Base-by-base conservation (phyloP, 2,797 vertebrate genomes). In the Tadarida brasiliensis region DNA sequence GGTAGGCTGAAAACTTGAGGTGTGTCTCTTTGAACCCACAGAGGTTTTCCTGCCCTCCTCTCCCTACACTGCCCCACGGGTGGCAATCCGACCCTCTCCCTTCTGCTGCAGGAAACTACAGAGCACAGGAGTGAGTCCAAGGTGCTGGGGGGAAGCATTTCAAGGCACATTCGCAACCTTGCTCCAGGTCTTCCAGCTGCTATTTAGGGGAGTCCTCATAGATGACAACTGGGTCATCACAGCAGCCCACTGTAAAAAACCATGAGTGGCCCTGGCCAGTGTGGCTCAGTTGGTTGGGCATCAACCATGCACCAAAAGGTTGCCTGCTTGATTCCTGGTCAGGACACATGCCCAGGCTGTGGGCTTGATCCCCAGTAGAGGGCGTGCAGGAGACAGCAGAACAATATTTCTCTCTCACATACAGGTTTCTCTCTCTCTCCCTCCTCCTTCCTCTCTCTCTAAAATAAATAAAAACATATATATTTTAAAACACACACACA, bases 171-270 rank as follows among this genome's bases (percentile, higher is more conserved):
- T 97, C 97, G 0, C 98, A 98, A 59, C 91, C 88, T 90, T 98
- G 88, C 97, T 95, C 63, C 90, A 97, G 85, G 83, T 78, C 0
- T 0, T 7, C 22, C 81, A 15, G 1, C 93, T 95, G 9, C 26
- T 96, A 1, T 98, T 97, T 0, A 97, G 97, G 74, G 97, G 91
- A 1, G 97, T 96, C 68, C 97, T 98, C n/a, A 77, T 98, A 1
- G 44, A 85, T 7, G 26, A 82, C 63, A 67, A 35, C 39, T 98
- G 98, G 97, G 76, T 98, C 63, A 63, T 98, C 30, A 98, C 97
- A 0, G 98, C 97, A 7, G 97, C 95, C 70, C 97, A 98, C 77
- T 98, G 97, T 39, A 87, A 94, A 68, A 96, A 94, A 91, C 1
- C 2, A 97, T 97, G 95, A 97, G 97, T 96, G 51, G 47, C 9